Conservation (phyloP, 35 echinoderm and acorn worm species). For the Lytechinus variegatus region DNA sequence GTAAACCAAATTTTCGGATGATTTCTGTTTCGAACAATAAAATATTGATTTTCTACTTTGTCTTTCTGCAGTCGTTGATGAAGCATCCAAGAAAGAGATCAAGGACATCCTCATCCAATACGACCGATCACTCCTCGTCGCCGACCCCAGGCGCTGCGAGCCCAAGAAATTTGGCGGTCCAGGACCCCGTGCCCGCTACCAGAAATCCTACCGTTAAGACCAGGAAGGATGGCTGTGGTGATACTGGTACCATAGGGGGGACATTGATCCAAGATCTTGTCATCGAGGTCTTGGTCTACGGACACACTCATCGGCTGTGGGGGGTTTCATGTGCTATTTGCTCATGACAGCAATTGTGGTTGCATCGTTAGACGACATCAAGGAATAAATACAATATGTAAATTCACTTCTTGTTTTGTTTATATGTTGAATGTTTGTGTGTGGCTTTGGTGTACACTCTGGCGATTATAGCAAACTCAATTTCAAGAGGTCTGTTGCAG, state of each 20-base stretch:
- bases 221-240: background rate
- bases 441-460: background rate
- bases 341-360: background rate
- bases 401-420: background rate
- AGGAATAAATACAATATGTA: background rate
- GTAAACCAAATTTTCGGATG: too few relatives aligned
- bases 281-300: background rate
- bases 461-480: too few relatives aligned
- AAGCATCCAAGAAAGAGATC: constrained; percentile 98
- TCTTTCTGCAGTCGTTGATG: constrained; percentile 84
- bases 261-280: background rate
- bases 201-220: constrained; percentile 99
- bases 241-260: background rate
- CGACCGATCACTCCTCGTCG: constrained; percentile 90
- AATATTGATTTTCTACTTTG: too few relatives aligned
- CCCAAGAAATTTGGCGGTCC: constrained; percentile 99
- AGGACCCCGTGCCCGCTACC: constrained; percentile 93
- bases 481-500: too few relatives aligned
- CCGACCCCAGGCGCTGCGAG: constrained; percentile 95
- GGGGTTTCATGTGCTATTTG: background rate
- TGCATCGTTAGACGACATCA: background rate
- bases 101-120: constrained; percentile 97
- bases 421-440: background rate
- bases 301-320: background rate
- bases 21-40: too few relatives aligned